Conservation (phyloP, 2,797 vertebrate genomes). For the Coregonus sp. region DNA sequence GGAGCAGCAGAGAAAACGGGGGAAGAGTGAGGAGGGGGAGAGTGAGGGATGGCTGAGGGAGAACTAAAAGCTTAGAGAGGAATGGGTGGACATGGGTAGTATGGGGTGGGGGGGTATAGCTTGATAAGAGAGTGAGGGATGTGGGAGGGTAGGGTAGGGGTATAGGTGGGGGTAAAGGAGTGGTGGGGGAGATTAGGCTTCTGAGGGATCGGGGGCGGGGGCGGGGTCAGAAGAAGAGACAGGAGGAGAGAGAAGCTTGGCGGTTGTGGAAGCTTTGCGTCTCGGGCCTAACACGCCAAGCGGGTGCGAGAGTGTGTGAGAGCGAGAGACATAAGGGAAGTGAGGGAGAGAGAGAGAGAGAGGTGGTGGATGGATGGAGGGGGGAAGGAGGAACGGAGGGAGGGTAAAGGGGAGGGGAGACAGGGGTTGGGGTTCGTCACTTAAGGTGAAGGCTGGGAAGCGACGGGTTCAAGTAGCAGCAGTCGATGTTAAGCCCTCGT, state of each 20-base stretch:
- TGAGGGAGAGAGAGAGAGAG: conserved; percentile 23
- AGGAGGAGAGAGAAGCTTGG: conserved; percentile 76
- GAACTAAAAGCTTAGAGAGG: neutral
- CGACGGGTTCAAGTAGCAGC: conserved; percentile 57
- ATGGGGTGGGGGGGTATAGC: too few relatives aligned
- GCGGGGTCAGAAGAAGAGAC: conserved; percentile 43
- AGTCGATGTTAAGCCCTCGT: conserved; percentile 33
- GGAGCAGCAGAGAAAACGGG: neutral
- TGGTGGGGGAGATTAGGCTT: conserved; percentile 55
- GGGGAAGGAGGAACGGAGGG: conserved; percentile 14
- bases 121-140: too few relatives aligned
- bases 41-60: too few relatives aligned
- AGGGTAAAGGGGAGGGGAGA: conserved; percentile 46
- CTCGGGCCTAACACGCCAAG: conserved; percentile 63
- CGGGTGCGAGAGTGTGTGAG: conserved; percentile 47
- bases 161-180: neutral
- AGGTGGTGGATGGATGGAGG: conserved; percentile 24
- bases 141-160: too few relatives aligned
- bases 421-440: conserved; percentile 75
- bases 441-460: conserved; percentile 75
- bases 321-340: conserved; percentile 18
- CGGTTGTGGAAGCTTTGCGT: conserved; percentile 54
- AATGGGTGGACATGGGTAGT: neutral
- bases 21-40: neutral
- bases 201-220: conserved; percentile 48